Base-by-base conservation (phyloP, 2,888 invertebrate genomes). In the Phymatocera aterrima region DNA sequence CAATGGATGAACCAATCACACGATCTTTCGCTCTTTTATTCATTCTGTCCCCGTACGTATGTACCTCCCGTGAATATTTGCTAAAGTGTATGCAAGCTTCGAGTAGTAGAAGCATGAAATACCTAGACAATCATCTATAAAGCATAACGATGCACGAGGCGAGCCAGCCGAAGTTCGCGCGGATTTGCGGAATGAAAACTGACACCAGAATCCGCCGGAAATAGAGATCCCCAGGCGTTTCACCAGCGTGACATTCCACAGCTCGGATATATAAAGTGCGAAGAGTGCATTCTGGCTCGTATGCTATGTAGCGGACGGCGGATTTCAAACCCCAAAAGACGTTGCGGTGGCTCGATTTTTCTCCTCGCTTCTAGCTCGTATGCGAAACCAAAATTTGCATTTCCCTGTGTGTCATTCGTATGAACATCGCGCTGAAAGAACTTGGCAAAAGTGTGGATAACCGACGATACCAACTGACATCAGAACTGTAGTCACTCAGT, bases 171-270 rank as follows among this genome's bases (percentile, higher is more conserved):
- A 70, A 18, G 18, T 64, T 64, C 28, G 54, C 15, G 31, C 18
- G 18, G 21, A 74, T 74, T 37, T 40, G 31, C 31, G 21, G 74
- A 37, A 34, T 46, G 68, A 68, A 68, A 68, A 31, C 72, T 51
- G 72, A 51, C 72, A 34, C 48, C 21, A 10, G 31, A 48, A 51
- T 72, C 34, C 18, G 18, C 72, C 48, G 48, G 34, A 72, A 72
- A 72, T 72, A 48, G 51, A 72, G 51, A 31, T 72, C 51, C 21
- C 10, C 21, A 18, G 31, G 18, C 78, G 80, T 70, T 82, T 81
- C 82, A 82, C 79, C 24, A 83, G 82, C n/a, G 80, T 85, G 84
- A 85, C 86, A 86, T 86, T 86, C 84, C 83, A 83, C 82, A n/a
- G n/a, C 82, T 82, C 80, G 83, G 48, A n/a, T 18, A 24, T 40